Conservation (phyloP, 2,113 vertebrate species). For the Mus pahari region DNA sequence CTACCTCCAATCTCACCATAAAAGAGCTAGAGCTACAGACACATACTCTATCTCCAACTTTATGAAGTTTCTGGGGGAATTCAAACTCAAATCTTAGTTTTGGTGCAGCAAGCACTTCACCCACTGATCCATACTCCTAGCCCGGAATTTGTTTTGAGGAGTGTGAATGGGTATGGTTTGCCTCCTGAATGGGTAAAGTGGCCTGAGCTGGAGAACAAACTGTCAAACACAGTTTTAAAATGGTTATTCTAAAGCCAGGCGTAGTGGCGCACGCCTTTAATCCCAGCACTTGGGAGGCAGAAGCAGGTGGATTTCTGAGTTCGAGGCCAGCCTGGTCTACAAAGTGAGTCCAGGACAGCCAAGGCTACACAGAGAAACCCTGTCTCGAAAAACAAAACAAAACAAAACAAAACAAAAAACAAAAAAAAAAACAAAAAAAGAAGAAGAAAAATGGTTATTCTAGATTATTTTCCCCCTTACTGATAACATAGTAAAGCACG, state of each 20-base stretch:
- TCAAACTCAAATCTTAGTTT: background rate
- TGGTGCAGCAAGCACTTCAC: background rate
- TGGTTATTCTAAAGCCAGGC: background rate
- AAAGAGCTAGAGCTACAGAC: background rate
- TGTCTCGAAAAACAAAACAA: too few relatives aligned
- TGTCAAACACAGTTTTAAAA: background rate
- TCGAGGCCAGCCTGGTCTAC: too few relatives aligned
- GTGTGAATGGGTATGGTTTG: too few relatives aligned
- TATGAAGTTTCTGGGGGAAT: background rate
- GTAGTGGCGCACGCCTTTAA: too few relatives aligned
- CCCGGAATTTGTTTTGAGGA: background rate
- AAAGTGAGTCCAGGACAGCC: too few relatives aligned
- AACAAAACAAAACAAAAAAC: too few relatives aligned
- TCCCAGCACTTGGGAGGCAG: too few relatives aligned
- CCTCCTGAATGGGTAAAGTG: background rate
- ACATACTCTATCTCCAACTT: background rate
- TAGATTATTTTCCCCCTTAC: background rate
- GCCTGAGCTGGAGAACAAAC: background rate
- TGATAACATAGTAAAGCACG: background rate
- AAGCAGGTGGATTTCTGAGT: too few relatives aligned
- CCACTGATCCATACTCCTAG: background rate
- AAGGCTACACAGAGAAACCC: too few relatives aligned
- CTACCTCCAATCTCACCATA: background rate
- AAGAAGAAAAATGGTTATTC: background rate
- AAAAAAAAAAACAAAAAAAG: too few relatives aligned